Evolutionary conservation across 2,797 vertebrate species (phyloP), one percentile per base, ranked within the genome.

Genomic region (Sternarchorhynchus goeldii): DNA sequence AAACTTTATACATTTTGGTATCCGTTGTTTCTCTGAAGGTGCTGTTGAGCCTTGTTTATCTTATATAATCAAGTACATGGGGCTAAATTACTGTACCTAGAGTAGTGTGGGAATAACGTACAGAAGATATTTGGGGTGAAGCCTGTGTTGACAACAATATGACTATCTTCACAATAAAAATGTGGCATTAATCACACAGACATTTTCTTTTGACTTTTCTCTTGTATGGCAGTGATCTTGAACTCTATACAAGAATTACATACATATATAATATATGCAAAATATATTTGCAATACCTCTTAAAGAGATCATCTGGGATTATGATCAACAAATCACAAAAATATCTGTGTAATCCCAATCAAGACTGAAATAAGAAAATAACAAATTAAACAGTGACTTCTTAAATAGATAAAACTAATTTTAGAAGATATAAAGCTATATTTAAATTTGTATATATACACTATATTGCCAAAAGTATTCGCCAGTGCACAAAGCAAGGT

Each of bases 1-100:
- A 73, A 59, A 68, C 59, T 91, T 90, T 90, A 88, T 90, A 91
- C 86, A 87, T 86, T 93, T 90, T 87, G 88, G 82, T 78, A 72
- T 79, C 64, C 70, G 34, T 60, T 82, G 59, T 82, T 80, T 78
- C 25, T 39, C 72, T 53, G 32, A 60, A 69, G 60, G 64, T 84
- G 76, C 50, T 60, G 31, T 69, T 68, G 70, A 73, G 64, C 73
- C 21, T 79, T 76, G 59, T 66, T 64, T 63, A 64, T 21, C 53
- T 50, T 63, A 56, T 75, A 69, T 73, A 62, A 78, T 39, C 62
- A 66, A 70, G 34, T 74, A 72, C 45, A 71, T 57, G 10, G 12
- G 66, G 63, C 29, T 71, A 32, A 66, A 73, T 67, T 64, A 58
- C 59, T 69, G 55, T 78, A 76, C 63, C 59, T 79, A 45, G 60